Evolutionary conservation across 2,797 vertebrate genomes (phyloP).

Genomic region (Atherinosoma microstoma): DNA sequence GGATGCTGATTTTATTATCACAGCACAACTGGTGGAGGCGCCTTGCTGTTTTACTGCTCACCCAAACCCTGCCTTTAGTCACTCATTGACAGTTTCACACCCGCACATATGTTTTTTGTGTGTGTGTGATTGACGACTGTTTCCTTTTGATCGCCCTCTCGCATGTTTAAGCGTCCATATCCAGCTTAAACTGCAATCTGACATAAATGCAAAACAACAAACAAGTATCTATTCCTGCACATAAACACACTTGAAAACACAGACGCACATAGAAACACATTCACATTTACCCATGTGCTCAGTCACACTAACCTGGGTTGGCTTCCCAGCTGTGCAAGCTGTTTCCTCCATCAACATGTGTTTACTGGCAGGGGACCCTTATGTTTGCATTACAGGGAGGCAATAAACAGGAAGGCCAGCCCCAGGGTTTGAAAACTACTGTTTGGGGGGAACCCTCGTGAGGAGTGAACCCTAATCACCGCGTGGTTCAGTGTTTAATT

Average conservation of each 20-base stretch:
- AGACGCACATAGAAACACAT: slow-evolving; percentile 24
- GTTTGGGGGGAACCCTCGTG: slow-evolving; percentile 51
- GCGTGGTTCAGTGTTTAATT: slow-evolving; percentile 57
- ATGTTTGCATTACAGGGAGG: slow-evolving; percentile 82
- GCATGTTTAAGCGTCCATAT: slow-evolving; percentile 29
- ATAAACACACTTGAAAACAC: slow-evolving; percentile 5
- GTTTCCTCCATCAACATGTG: slow-evolving; percentile 86
- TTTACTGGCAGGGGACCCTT: slow-evolving; percentile 82
- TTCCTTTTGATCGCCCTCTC: slow-evolving; percentile 29
- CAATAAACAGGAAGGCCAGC: slow-evolving; percentile 79
- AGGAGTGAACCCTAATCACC: slow-evolving; percentile 61
- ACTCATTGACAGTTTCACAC: slow-evolving; percentile 64
- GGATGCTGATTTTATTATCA: slow-evolving; percentile 79
- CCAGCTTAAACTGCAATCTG: slow-evolving; percentile 30
- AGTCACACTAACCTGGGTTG: slow-evolving; percentile 76
- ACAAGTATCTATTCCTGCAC: slow-evolving; percentile 17
- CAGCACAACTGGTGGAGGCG: slow-evolving; percentile 71
- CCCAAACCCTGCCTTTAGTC: slow-evolving; percentile 51
- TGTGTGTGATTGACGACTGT: background rate
- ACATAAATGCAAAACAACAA: slow-evolving; percentile 56
- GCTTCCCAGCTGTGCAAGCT: slow-evolving; percentile 84
- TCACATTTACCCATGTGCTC: slow-evolving; percentile 71
- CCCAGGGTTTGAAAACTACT: slow-evolving; percentile 72
- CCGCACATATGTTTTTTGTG: slow-evolving; percentile 18
- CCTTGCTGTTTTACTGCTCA: slow-evolving; percentile 72